phyloP scores from a whole-genome alignment of 2,888 invertebrate genomes.

The Caenorhabditis sp. region DNA sequence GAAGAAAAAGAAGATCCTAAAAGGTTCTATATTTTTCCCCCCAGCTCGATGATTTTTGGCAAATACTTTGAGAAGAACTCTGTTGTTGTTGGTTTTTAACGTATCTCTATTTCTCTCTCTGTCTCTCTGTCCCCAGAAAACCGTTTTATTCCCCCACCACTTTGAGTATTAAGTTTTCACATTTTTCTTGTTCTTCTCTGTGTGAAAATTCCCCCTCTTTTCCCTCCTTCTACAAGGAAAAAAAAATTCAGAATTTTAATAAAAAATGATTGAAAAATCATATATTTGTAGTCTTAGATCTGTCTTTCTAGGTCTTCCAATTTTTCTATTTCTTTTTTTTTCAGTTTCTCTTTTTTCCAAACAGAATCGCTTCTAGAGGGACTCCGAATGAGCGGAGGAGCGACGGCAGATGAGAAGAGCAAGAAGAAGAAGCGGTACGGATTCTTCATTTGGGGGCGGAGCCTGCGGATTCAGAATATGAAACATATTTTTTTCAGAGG shows the following conservation, averaged over 20 bases:
- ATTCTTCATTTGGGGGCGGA: background rate
- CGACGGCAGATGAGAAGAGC: constrained; percentile 18
- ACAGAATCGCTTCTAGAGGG: background rate
- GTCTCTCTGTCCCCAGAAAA: background rate
- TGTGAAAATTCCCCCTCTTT: constrained; percentile 36
- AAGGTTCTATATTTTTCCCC: constrained; percentile 3
- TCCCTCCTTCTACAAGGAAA: background rate
- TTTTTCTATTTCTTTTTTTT: constrained; percentile 18
- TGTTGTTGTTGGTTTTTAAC: constrained; percentile 35
- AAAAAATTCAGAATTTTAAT: constrained; percentile 15
- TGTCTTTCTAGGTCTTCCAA: constrained; percentile 15
- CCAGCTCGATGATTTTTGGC: constrained; percentile 7
- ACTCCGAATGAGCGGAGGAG: constrained; percentile 15
- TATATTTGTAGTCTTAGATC: background rate
- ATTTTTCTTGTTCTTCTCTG: constrained; percentile 39
- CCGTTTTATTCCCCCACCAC: constrained; percentile 29
- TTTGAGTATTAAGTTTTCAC: constrained; percentile 26
- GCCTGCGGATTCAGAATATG: background rate
- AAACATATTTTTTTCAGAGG: constrained; percentile 29
- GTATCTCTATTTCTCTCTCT: constrained; percentile 50
- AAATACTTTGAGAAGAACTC: constrained; percentile 51
- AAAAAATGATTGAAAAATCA: constrained; percentile 13
- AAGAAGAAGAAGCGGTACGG: constrained; percentile 44
- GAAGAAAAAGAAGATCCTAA: background rate
- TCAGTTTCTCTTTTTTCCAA: background rate